A percentile compares a stretch with the other conserved stretches of the same genome.
Evolutionary conservation across 1,140 invertebrate species (phyloP).

Genomic region (Ceratina japonica): DNA sequence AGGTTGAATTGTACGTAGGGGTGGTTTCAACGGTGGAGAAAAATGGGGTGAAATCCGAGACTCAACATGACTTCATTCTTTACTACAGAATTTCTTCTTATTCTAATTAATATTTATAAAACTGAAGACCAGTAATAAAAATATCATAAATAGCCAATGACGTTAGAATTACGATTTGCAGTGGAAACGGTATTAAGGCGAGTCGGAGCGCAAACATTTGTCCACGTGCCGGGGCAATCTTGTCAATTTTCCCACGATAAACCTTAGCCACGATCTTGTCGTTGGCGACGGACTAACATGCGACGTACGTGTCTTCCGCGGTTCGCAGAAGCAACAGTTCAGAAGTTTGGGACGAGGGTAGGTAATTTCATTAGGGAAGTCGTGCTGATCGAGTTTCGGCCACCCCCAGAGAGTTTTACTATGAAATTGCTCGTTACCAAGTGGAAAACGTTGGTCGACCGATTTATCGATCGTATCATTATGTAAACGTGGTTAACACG

Average conservation of each 20-base stretch:
- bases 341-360: background rate
- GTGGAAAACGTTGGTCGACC: no score
- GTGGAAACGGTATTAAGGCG: no score
- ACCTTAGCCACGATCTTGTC: background rate
- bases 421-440: constrained; percentile 36
- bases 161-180: no score
- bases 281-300: background rate
- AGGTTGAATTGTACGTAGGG: background rate
- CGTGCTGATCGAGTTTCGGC: constrained; percentile 30
- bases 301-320: background rate
- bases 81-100: no score
- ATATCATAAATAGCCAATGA: no score
- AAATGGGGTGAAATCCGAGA: background rate
- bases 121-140: no score
- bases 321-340: constrained; percentile 38
- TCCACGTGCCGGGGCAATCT: no score
- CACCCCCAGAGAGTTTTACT: constrained; percentile 20
- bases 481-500: no score
- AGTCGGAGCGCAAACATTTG: constrained; percentile 1
- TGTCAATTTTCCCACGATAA: background rate
- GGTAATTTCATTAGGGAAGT: constrained; percentile 28
- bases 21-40: background rate
- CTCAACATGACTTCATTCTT: no score
- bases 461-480: no score
- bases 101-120: no score